Evolutionary conservation across 2,888 invertebrate genomes (phyloP).

Genomic region (Synanthedon myopaeformis): DNA sequence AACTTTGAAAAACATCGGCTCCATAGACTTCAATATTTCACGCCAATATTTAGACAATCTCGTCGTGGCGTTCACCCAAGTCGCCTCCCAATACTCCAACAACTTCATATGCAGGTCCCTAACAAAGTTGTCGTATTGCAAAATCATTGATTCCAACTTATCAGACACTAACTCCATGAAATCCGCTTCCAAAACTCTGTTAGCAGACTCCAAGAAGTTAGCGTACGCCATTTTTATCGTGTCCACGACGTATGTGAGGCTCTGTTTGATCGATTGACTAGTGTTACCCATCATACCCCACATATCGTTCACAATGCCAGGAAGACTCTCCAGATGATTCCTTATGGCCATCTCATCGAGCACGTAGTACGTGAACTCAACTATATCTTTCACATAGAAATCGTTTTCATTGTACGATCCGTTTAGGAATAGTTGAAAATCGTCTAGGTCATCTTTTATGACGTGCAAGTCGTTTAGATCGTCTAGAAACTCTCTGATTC

Average conservation of each 20-base stretch:
- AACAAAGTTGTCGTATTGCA: slow-evolving; percentile 83
- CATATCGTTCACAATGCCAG: slow-evolving; percentile 83
- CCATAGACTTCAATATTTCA: slow-evolving; percentile 77
- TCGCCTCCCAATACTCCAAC: slow-evolving; percentile 76
- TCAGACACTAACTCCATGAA: slow-evolving; percentile 78
- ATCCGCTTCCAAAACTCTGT: slow-evolving; percentile 79
- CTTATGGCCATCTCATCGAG: slow-evolving; percentile 83
- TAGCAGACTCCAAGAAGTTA: slow-evolving; percentile 76
- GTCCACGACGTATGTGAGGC: slow-evolving; percentile 79
- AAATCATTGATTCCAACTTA: slow-evolving; percentile 75
- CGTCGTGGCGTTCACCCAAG: slow-evolving; percentile 77
- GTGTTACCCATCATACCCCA: slow-evolving; percentile 90
- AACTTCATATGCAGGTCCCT: slow-evolving; percentile 79
- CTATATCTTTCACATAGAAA: slow-evolving; percentile 84
- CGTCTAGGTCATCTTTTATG: slow-evolving; percentile 78
- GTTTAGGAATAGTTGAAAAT: slow-evolving; percentile 78
- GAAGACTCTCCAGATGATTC: slow-evolving; percentile 81
- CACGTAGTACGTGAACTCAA: slow-evolving; percentile 76
- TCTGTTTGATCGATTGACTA: slow-evolving; percentile 81
- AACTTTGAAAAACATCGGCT: slow-evolving; percentile 82
- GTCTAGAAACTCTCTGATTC: slow-evolving; percentile 76
- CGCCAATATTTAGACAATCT: slow-evolving; percentile 79
- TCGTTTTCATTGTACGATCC: slow-evolving; percentile 84
- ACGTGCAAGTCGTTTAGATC: slow-evolving; percentile 80
- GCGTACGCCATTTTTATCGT: slow-evolving; percentile 78